Conservation (phyloP, 2,113 vertebrate genomes). For the Platichthys stellatus region DNA sequence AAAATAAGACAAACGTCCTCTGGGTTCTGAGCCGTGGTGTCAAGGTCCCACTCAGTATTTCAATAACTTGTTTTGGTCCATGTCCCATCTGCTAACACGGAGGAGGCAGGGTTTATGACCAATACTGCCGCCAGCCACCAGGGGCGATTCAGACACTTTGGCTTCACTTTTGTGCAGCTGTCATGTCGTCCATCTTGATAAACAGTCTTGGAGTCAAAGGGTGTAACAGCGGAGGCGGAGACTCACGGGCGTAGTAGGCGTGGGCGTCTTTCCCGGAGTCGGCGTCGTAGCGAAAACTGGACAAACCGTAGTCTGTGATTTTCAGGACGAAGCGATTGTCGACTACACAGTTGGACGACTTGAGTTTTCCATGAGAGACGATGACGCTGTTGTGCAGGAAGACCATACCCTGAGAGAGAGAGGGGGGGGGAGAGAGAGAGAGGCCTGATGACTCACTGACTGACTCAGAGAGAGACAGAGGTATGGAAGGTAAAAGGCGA, state of each 20-base stretch:
- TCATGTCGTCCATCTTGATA: too few relatives aligned
- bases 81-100: too few relatives aligned
- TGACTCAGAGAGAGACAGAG: neutral
- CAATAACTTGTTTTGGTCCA: too few relatives aligned
- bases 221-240: neutral
- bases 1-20: too few relatives aligned
- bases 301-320: slow-evolving; percentile 93
- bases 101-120: too few relatives aligned
- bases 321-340: slow-evolving; percentile 94
- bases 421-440: too few relatives aligned
- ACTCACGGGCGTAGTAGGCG: slow-evolving; percentile 90
- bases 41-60: too few relatives aligned
- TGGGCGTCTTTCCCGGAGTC: slow-evolving; percentile 83
- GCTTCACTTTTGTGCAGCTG: too few relatives aligned
- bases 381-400: slow-evolving; percentile 92
- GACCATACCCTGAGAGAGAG: slow-evolving; percentile 86
- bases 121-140: too few relatives aligned
- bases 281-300: slow-evolving; percentile 83
- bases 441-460: neutral
- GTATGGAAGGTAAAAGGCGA: neutral
- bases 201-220: too few relatives aligned
- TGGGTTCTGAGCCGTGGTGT: too few relatives aligned
- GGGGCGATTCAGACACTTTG: too few relatives aligned
- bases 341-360: slow-evolving; percentile 95
- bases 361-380: slow-evolving; percentile 92